These are phyloP conservation scores for Mimumesa dahlbomi DNA, from an alignment of 2,888 invertebrate genomes.

Conservation along the genomic window DNA sequence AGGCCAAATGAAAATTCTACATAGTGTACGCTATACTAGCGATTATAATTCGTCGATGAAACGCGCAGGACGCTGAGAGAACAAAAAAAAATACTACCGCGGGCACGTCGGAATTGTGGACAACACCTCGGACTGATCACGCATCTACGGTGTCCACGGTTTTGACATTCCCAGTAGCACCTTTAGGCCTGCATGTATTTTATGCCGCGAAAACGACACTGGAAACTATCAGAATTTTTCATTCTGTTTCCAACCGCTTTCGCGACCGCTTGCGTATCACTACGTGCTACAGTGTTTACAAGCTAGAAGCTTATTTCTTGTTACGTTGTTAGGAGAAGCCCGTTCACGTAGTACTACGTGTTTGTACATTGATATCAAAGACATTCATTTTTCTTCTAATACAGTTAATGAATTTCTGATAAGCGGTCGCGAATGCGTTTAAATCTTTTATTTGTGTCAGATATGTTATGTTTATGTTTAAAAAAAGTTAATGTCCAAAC, in stretches of 20 bases:
- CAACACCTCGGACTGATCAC: conserved; percentile 23
- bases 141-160: conserved; percentile 19
- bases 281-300: too few species aligned
- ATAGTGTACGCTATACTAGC: conserved; percentile 49
- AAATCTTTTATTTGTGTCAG: too few species aligned
- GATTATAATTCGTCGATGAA: conserved; percentile 31
- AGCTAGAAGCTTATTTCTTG: too few species aligned
- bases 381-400: conserved; percentile 14
- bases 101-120: conserved; percentile 31
- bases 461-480: background rate
- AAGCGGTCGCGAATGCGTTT: too few species aligned
- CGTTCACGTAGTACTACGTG: too few species aligned
- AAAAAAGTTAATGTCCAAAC: background rate
- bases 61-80: conserved; percentile 40
- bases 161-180: conserved; percentile 20
- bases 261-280: too few species aligned
- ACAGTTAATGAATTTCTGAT: background rate
- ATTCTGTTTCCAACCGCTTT: too few species aligned
- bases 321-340: too few species aligned
- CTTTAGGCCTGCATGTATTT: conserved; percentile 24
- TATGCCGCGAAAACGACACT: conserved; percentile 41
- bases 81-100: too few species aligned
- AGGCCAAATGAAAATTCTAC: conserved; percentile 47
- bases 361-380: too few species aligned
- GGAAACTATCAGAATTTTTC: too few species aligned